Evolutionary conservation across 92 coral and sea anemone genomes (phyloP).

Genomic region (Muricea muricata): DNA sequence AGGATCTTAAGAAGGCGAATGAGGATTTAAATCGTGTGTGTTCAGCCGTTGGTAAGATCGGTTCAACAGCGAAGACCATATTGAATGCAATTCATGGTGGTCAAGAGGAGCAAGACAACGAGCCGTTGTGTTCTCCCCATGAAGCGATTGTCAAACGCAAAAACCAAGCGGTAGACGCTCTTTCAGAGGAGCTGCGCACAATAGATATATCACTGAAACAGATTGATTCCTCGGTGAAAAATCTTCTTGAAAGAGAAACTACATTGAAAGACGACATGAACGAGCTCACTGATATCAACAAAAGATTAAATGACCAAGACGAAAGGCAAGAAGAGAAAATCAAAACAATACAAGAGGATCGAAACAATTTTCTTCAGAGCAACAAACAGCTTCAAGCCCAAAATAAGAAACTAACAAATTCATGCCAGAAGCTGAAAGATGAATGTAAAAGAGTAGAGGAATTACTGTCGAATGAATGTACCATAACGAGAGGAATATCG

Average conservation of each 20-base stretch:
- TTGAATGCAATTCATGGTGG: background rate
- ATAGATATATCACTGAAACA: background rate
- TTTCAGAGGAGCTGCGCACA: background rate
- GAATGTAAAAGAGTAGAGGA: background rate
- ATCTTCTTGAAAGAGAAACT: background rate
- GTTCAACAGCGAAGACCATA: background rate
- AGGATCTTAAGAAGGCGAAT: background rate
- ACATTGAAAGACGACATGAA: background rate
- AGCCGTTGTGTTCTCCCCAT: background rate
- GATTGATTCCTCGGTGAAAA: background rate
- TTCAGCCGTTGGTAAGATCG: background rate
- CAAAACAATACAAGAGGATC: background rate
- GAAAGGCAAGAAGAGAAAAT: background rate
- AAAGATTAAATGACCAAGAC: constrained; percentile 4
- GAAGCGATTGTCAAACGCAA: background rate
- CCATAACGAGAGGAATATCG: background rate
- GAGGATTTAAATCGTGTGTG: background rate
- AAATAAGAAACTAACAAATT: background rate
- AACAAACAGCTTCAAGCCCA: background rate
- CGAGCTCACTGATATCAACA: background rate
- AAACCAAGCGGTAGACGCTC: background rate
- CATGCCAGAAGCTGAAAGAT: background rate
- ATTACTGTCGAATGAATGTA: background rate
- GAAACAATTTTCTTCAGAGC: background rate
- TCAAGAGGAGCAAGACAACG: background rate